Evolutionary conservation across 1,140 invertebrate genomes (phyloP).

Genomic region (Drosophila orosa): DNA sequence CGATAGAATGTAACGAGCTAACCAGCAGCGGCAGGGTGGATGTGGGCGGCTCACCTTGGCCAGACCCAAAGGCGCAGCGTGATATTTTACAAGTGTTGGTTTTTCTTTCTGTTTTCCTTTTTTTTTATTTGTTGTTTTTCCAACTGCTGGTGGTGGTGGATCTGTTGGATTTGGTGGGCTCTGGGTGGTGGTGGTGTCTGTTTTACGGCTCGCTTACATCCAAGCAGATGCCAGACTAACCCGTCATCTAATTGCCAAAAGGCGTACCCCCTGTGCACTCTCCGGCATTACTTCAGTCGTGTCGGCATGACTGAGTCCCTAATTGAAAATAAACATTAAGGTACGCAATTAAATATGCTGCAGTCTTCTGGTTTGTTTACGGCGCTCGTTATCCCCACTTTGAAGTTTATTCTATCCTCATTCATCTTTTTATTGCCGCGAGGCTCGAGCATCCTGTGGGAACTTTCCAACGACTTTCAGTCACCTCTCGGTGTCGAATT

Average conservation of each 20-base stretch:
- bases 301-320: constrained; percentile 51
- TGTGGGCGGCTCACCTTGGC: constrained; percentile 64
- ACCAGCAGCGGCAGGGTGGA: constrained; percentile 13
- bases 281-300: constrained; percentile 12
- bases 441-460: constrained; percentile 3
- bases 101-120: constrained; percentile 46
- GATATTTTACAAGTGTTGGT: constrained; percentile 76
- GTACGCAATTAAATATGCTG: constrained; percentile 56
- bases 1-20: constrained; percentile 68
- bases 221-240: constrained; percentile 71
- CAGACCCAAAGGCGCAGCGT: constrained; percentile 64
- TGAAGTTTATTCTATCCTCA: constrained; percentile 41
- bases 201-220: constrained; percentile 66
- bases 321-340: constrained; percentile 79
- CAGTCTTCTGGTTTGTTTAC: constrained; percentile 14
- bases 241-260: constrained; percentile 79
- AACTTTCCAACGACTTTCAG: constrained; percentile 34
- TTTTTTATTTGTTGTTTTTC: constrained; percentile 23
- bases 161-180: constrained; percentile 1
- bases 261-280: constrained; percentile 45
- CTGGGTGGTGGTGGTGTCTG: constrained; percentile 48
- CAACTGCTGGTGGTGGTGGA: constrained; percentile 36
- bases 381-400: constrained; percentile 20
- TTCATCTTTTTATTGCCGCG: constrained; percentile 30
- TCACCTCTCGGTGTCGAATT: constrained; percentile 50